Conservation (phyloP, 2,113 vertebrate species). For the Hystrix brachyura region DNA sequence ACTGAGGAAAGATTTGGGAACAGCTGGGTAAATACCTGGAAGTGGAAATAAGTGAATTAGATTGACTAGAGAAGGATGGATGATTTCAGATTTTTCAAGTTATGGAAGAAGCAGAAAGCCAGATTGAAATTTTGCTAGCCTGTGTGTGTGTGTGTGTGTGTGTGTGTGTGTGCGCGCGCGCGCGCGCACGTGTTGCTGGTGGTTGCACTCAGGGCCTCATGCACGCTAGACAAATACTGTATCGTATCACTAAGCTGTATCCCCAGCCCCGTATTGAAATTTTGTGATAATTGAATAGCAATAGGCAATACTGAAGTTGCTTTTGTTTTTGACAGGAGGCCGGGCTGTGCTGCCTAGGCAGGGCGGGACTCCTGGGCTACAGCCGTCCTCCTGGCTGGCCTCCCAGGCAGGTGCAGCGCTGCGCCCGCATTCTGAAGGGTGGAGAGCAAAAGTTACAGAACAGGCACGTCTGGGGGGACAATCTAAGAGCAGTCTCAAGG, state of each 20-base stretch:
- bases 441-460: neutral
- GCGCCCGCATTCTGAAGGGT: neutral
- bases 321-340: neutral
- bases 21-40: neutral
- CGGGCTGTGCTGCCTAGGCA: neutral
- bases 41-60: neutral
- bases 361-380: neutral
- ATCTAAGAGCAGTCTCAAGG: neutral
- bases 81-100: neutral
- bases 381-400: neutral
- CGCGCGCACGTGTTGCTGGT: neutral
- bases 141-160: neutral
- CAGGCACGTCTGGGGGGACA: neutral
- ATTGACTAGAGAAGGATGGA: neutral
- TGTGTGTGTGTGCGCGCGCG: neutral
- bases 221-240: neutral
- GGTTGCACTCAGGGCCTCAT: neutral
- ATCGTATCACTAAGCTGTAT: neutral
- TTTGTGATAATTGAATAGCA: neutral
- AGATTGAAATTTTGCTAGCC: neutral
- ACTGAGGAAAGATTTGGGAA: neutral
- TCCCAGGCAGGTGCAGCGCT: neutral
- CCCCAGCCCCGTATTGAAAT: neutral
- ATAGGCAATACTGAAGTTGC: neutral
- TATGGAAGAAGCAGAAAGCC: neutral